A percentile compares a stretch with the other conserved stretches of the same genome.
Evolutionary conservation across 2,888 invertebrate genomes (phyloP).

Genomic region (Amiota mariae): DNA sequence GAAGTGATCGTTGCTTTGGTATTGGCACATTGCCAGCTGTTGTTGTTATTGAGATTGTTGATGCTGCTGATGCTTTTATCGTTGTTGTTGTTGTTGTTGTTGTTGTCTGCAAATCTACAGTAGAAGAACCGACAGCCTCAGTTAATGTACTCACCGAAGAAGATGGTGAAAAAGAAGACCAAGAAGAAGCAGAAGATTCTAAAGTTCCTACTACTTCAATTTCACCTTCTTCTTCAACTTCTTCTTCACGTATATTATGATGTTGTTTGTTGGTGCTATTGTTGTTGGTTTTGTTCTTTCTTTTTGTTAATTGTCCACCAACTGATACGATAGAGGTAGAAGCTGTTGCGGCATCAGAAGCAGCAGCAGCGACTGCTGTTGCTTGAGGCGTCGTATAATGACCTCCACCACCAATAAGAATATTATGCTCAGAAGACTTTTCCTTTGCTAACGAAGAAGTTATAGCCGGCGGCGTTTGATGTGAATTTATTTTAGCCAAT

Average conservation of each 20-base stretch:
- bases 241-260: slow-evolving; percentile 41
- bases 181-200: too few species aligned
- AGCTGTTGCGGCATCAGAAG: neutral
- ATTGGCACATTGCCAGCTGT: slow-evolving; percentile 51
- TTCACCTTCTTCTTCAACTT: slow-evolving; percentile 10
- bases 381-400: slow-evolving; percentile 63
- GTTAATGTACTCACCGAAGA: too few species aligned
- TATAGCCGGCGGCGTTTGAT: slow-evolving; percentile 28
- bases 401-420: slow-evolving; percentile 71
- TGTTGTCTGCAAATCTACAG: slow-evolving; percentile 9
- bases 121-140: slow-evolving; percentile 31
- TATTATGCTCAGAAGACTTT: slow-evolving; percentile 62
- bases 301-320: slow-evolving; percentile 11
- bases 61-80: slow-evolving; percentile 52
- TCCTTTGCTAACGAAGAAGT: slow-evolving; percentile 52
- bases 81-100: slow-evolving; percentile 37
- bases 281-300: slow-evolving; percentile 38
- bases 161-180: too few species aligned
- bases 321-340: neutral
- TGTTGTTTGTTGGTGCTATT: slow-evolving; percentile 45
- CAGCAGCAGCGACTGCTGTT: neutral
- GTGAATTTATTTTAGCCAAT: slow-evolving; percentile 41
- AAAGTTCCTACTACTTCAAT: too few species aligned
- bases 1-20: slow-evolving; percentile 68
- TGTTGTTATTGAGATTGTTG: slow-evolving; percentile 32